Conservation (phyloP, 2,888 invertebrate genomes). For the Aleiodes alternator region DNA sequence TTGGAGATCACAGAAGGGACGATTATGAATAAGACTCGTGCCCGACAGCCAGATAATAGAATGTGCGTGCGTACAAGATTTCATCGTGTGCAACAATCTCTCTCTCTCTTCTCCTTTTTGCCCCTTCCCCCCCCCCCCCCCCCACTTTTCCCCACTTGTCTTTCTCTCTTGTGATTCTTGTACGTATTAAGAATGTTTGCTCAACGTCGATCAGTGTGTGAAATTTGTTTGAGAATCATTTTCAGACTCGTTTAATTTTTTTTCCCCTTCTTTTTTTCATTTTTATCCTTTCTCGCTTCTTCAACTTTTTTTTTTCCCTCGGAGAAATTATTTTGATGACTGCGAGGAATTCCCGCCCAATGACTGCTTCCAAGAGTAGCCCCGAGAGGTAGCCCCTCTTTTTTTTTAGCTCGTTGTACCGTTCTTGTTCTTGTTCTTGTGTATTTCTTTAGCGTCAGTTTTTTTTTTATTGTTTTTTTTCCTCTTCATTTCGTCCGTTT, state of each 20-base stretch:
- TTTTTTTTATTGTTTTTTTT: neutral
- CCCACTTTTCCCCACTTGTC: neutral
- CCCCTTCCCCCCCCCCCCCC: neutral
- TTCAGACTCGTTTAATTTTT: neutral
- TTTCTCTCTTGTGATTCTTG: too few relatives aligned
- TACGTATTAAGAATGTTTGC: too few relatives aligned
- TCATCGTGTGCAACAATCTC: conserved; percentile 13
- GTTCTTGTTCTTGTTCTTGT: neutral
- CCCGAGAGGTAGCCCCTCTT: neutral
- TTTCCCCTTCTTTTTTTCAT: conserved; percentile 2
- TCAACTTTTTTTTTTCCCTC: too few relatives aligned
- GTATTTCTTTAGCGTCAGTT: neutral
- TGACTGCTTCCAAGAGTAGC: conserved; percentile 15
- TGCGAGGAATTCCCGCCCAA: conserved; percentile 13
- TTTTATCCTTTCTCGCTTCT: neutral
- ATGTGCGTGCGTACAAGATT: conserved; percentile 7
- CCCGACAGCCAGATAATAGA: conserved; percentile 17
- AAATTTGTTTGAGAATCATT: conserved; percentile 3
- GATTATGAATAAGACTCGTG: conserved; percentile 35
- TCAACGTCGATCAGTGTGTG: too few relatives aligned
- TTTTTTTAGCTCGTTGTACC: too few relatives aligned
- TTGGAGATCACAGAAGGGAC: neutral
- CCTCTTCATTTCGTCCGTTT: neutral
- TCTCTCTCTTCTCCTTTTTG: neutral
- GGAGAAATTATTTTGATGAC: conserved; percentile 7